Base-by-base conservation (phyloP, 2,888 invertebrate genomes). In the Hybos culiciformis region DNA sequence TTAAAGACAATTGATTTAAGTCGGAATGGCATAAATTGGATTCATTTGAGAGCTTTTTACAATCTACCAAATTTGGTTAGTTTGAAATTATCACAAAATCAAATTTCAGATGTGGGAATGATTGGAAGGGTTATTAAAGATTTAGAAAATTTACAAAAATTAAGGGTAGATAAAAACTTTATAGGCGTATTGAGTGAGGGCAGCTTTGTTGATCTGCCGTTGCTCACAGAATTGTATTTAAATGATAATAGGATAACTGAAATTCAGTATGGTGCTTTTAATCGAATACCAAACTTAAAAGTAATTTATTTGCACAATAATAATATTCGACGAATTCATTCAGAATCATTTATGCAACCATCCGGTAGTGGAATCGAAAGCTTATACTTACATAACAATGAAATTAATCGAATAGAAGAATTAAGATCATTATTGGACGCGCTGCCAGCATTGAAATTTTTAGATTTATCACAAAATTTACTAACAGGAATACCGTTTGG, bases 381-480 rank as follows among this genome's bases (percentile, higher is more conserved):
- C 56, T 63, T 90, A 6, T 79, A 77, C 63, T 68, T 88, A 24
- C 77, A 81, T 41, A 74, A 81, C 49, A 87, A 88, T 58, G 75
- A 82, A 58, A 77, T 90, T 17, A 76, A 74, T 52, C 79, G 83
- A 52, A 76, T 85, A 41, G 75, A 76, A 12, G 85, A 84, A 56
- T 63, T 88, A 43, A 69, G 82, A 50, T 77, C 85, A 0, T 64
- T 88, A 44, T 64, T 88, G 15, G 83, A 85, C 51, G 78, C 85
- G 1, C 61, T 88, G 46, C 87, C 87, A 0, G 73, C 82, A 19
- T 62, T 91, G 8, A 78, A 78, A 42, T 82, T 82, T 57, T 68
- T 91, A 39, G 87, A 90, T 55, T 70, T 84, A 59, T 85, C 86
- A 56, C 72, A 76, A 49, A 91, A 91, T 64, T 74, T 75, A 50